Percentiles rank a stretch among this genome's conserved stretches.
These are phyloP conservation scores for Polypterus bichir DNA, from an alignment of 2,113 vertebrate species.

Conservation along the genomic window DNA sequence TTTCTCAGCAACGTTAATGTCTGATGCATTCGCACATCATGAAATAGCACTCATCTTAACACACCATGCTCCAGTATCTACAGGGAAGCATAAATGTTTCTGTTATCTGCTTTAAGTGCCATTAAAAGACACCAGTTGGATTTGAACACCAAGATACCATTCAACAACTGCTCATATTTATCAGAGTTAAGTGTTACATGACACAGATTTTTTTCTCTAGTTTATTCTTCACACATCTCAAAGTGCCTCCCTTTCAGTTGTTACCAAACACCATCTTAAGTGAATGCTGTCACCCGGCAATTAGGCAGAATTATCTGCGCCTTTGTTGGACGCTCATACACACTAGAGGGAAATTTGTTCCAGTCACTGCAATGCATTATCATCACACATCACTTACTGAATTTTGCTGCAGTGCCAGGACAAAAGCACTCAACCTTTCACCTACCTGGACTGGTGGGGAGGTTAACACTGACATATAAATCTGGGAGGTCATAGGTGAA, in stretches of 20 bases:
- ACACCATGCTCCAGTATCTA: slow-evolving; percentile 42
- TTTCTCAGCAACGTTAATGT: neutral
- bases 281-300: neutral
- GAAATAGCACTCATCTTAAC: slow-evolving; percentile 60
- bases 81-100: slow-evolving; percentile 43
- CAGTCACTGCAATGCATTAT: neutral
- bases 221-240: slow-evolving; percentile 20
- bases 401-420: too few relatives aligned
- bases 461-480: too few relatives aligned
- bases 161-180: slow-evolving; percentile 39
- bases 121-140: slow-evolving; percentile 53
- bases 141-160: slow-evolving; percentile 50
- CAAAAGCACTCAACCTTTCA: too few relatives aligned
- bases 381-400: neutral
- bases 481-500: too few relatives aligned
- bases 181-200: slow-evolving; percentile 51
- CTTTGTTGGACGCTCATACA: neutral
- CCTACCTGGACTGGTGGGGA: too few relatives aligned
- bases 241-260: slow-evolving; percentile 12
- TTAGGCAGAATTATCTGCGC: neutral
- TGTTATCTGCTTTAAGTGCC: slow-evolving; percentile 60
- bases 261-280: neutral
- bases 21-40: slow-evolving; percentile 38
- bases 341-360: too few relatives aligned
- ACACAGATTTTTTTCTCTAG: slow-evolving; percentile 38